A percentile compares a stretch with the other conserved stretches of the same genome.
These are phyloP conservation scores for Pollicipes pollicipes DNA, from an alignment of 1,140 invertebrate genomes.

Conservation along the genomic window DNA sequence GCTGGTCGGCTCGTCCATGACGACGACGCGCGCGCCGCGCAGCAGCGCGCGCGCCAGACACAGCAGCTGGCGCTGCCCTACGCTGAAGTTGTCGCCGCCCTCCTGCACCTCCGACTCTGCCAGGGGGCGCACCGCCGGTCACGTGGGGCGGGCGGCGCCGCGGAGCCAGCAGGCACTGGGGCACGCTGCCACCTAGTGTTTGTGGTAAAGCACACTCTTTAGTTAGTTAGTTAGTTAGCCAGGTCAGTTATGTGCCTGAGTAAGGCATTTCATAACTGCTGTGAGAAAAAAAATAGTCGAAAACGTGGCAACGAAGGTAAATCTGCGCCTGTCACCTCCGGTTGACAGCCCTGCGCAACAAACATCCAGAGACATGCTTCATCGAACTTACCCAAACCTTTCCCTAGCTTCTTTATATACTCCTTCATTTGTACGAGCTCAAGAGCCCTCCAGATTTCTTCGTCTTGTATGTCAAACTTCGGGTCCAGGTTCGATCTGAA, in stretches of 20 bases:
- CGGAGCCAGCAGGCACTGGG: too few species aligned
- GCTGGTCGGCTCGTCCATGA: conserved; percentile 51
- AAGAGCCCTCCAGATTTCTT: conserved; percentile 33
- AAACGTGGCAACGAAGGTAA: too few species aligned
- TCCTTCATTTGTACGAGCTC: conserved; percentile 25
- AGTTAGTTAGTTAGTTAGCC: too few species aligned
- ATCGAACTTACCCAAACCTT: not conserved
- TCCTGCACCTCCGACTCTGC: conserved; percentile 32
- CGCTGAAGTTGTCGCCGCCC: conserved; percentile 36
- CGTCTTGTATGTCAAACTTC: conserved; percentile 29
- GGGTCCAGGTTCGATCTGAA: conserved; percentile 40
- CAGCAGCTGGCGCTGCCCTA: conserved; percentile 43
- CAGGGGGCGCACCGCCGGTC: conserved; percentile 1
- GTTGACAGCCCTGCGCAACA: too few species aligned
- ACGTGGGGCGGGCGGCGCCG: not conserved
- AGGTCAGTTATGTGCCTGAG: too few species aligned
- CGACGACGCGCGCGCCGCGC: conserved; percentile 24
- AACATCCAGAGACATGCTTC: too few species aligned
- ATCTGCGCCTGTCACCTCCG: too few species aligned
- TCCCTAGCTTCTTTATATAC: not conserved
- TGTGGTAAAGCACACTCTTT: too few species aligned
- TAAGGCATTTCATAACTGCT: too few species aligned
- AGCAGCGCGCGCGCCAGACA: conserved; percentile 35
- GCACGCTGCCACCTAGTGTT: too few species aligned
- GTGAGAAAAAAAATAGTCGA: too few species aligned